Base-by-base conservation (phyloP, 2,797 vertebrate genomes). In the Betta splendens region DNA sequence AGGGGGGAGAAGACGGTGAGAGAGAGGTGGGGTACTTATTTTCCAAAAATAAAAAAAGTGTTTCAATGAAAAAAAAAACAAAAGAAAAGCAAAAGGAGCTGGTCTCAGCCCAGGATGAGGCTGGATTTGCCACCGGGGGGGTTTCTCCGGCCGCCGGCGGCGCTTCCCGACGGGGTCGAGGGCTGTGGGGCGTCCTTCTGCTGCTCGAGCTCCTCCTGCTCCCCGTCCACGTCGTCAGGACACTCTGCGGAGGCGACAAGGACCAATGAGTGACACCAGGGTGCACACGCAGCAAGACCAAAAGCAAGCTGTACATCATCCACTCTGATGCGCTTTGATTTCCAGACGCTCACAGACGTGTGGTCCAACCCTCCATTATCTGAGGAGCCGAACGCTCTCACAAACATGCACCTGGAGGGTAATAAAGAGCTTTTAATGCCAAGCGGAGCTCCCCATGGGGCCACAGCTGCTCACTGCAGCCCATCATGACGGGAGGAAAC, bases 61-160 rank as follows among this genome's bases (percentile, higher is more conserved):
- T 89, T 94, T 90, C 86, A 64, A 80, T 79, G 61, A 59, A 77
- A 78, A 69, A 60, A 28, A n/a, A 44, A 50, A 49, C 53, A 63
- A 55, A 28, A 53, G 64, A 58, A 55, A 49, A n/a, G n/a, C 47
- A 72, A 91, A 91, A 56, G 75, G 21, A 26, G 87, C 80, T 37
- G 49, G 59, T 79, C 88, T 95, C 93, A 98, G 87, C 96, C 95
- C 64, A 98, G 91, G 87, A 98, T 92, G 72, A 98, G 94, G 88
- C 94, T 98, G 92, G 97, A 98, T 91, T 96, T 98, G 78, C 96
- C 95, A 12, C 96, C 95, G 0, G 97, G 96, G 28, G 96, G 96
- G 90, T 98, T 97, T 94, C 95, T 96, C 80, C 94, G 93, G 64
- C 77, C 61, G 52, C 91, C 87, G 0, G 93, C 60, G 62, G 73